Evolutionary conservation across 2,797 vertebrate species (phyloP), one percentile per base, ranked within the genome.

Genomic region (Sparus aurata): DNA sequence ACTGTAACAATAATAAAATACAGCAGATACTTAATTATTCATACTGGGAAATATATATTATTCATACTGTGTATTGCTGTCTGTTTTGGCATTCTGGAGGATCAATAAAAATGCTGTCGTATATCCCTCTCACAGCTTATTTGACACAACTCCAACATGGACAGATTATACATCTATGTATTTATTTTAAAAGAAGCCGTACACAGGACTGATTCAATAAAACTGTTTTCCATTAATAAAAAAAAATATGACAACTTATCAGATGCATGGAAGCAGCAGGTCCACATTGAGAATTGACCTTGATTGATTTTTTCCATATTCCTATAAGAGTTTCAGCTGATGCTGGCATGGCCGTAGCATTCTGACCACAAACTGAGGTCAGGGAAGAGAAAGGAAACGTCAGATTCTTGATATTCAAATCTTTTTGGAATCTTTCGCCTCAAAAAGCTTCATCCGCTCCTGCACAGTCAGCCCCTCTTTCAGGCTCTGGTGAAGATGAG

Each of bases 381-480:
- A 45, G 65, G 47, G 18, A 75, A 52, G 41, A 75, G 54, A 60
- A 70, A 64, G 11, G 17, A 84, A 77, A 58, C 46, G 61, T 73
- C n/a, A 57, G 57, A 76, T 69, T 80, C 45, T 63, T 43, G 50
- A 55, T 12, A 11, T 79, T 95, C 78, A 99, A 91, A 98, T 97
- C 93, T 96, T 98, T 94, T 96, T 97, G 94, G 97, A 96, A 95
- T 97, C 97, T 95, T 97, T 98, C 92, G 97, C 96, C 96, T 99
- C 97, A 88, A 99, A 99, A 87, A 99, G 97, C 95, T 99, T 99
- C 96, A 98, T 96, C 89, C 97, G 95, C 84, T 99, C 98, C 92
- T 99, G 98, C 92, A 99, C 97, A 0, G 97, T 98, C 87, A 99
- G 94, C 93, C 98, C 98, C 95, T 99, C 98, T 91, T 99, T 99